Evolutionary conservation across 1,140 invertebrate species (phyloP).

Genomic region (Adelges cooleyi): DNA sequence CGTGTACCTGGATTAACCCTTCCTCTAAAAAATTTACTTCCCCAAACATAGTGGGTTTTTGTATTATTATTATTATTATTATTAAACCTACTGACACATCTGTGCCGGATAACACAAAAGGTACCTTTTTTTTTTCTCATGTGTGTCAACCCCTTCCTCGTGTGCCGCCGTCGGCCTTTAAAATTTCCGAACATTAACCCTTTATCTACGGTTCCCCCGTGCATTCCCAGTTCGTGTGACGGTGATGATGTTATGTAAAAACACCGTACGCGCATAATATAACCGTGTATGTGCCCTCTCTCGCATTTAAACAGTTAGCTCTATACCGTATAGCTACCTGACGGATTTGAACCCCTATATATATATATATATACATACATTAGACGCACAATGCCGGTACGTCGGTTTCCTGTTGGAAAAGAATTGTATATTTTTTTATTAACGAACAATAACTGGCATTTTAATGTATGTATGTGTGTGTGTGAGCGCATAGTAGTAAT

Average conservation of each 20-base stretch:
- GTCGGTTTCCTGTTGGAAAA: slow-evolving; percentile 18
- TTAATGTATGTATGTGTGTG: no score
- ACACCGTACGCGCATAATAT: neutral
- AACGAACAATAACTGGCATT: neutral
- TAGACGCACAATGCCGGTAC: slow-evolving; percentile 2
- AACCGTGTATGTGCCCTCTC: neutral
- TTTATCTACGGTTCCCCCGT: slow-evolving; percentile 21
- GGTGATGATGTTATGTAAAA: slow-evolving; percentile 26
- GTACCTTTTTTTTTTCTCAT: slow-evolving; percentile 25
- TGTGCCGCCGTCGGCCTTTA: neutral
- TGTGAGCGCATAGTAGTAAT: neutral
- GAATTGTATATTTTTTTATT: neutral
- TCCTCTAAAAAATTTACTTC: slow-evolving; percentile 22
- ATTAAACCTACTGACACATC: slow-evolving; percentile 22
- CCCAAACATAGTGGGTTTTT: slow-evolving; percentile 18
- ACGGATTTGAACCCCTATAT: slow-evolving; percentile 14
- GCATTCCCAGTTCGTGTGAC: slow-evolving; percentile 10
- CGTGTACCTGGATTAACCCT: slow-evolving; percentile 26
- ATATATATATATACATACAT: no score
- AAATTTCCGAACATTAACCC: slow-evolving; percentile 24
- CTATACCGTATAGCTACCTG: no score
- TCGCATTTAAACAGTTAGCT: slow-evolving; percentile 20
- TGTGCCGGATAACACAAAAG: slow-evolving; percentile 22
- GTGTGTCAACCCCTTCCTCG: slow-evolving; percentile 18
- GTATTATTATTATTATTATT: neutral